Base-by-base conservation (phyloP, 2,888 invertebrate genomes). In the Yponomeuta evonymella region DNA sequence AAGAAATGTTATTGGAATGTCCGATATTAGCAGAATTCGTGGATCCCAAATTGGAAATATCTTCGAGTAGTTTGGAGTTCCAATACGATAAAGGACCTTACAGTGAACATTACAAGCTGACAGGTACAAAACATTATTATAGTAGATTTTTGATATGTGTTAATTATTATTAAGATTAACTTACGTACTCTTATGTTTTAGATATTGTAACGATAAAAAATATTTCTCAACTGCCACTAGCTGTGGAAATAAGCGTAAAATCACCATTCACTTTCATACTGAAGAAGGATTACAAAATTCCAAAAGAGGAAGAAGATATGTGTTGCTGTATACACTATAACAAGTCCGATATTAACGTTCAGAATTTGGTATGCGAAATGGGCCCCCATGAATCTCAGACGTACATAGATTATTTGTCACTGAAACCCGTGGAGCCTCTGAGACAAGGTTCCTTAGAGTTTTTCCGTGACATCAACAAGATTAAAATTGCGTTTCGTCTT, bases 151-250 rank as follows among this genome's bases (percentile, higher is more conserved):
- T 62, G 23, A 62, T 62, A n/a, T 4, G 4, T 62, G n/a, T 62
- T 62, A 62, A 62, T 62, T 15, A 62, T 23, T 23, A 23, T 2
- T 62, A 33, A 33, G 33, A 5, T 33, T 33, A 33, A 33, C 5
- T 4, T 33, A 62, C 15, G 1, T 43, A n/a, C 62, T 62, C n/a
- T n/a, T 30, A 30, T 51, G 73, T 83, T 87, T 73, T 82, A 94
- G 94, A 94, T 79, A 87, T 93, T 51, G 72, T 94, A 0, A 82
- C 85, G 0, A 88, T 94, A 70, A 93, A 87, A 73, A 95, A 95
- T 80, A 84, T 91, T 64, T 93, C 94, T 0, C 89, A 85, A 73
- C 76, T 94, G 43, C 87, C 90, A 67, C 77, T 94, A 69, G 87
- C 89, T 72, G 82, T 93, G 30, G 89, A 88, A 67, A 80, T 94